These are phyloP conservation scores for Syritta pipiens DNA, from an alignment of 2,888 invertebrate genomes.

Conservation along the genomic window DNA sequence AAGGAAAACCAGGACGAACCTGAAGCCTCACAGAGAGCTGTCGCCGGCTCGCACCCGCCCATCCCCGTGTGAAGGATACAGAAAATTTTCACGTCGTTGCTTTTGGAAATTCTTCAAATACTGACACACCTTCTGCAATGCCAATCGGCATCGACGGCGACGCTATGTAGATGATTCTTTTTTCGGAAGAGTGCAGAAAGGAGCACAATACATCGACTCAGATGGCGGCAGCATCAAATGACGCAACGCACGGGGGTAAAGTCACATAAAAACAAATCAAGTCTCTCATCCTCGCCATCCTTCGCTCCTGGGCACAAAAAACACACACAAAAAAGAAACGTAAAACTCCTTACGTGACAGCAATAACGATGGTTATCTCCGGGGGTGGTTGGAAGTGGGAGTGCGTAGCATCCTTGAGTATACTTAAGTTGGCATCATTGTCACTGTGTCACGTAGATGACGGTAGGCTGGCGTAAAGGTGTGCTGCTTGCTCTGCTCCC, in stretches of 20 bases:
- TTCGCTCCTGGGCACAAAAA: not conserved
- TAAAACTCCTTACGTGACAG: constrained; percentile 33
- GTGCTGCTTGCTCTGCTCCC: too few relatives aligned
- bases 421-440: constrained; percentile 50
- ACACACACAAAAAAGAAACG: too few relatives aligned
- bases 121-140: not conserved
- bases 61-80: too few relatives aligned
- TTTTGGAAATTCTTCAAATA: constrained; percentile 22
- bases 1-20: constrained; percentile 8
- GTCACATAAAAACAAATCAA: constrained; percentile 37
- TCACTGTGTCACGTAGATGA: constrained; percentile 42
- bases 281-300: not conserved
- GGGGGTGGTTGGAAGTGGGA: constrained; percentile 8
- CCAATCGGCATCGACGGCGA: constrained; percentile 14
- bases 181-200: not conserved
- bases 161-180: constrained; percentile 10
- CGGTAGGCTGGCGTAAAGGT: constrained; percentile 15
- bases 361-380: constrained; percentile 43
- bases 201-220: constrained; percentile 10
- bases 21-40: too few relatives aligned
- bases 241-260: not conserved
- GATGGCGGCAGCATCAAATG: constrained; percentile 15
- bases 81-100: constrained; percentile 7
- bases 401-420: constrained; percentile 29
- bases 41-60: too few relatives aligned